phyloP scores from a whole-genome alignment of 2,113 vertebrate genomes.

The Ailuropoda melanoleuca region DNA sequence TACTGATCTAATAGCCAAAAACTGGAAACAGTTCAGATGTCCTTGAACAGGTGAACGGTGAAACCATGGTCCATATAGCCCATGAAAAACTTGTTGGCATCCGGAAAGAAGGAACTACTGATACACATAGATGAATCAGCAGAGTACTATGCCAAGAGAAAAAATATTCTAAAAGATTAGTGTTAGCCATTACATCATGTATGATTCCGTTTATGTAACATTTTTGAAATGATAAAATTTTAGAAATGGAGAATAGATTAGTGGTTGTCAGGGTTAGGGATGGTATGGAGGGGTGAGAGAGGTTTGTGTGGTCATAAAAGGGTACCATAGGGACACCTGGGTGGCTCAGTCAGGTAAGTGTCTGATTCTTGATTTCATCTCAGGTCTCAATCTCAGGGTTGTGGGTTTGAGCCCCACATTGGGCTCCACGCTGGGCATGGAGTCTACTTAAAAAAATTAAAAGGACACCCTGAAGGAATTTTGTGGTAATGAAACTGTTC shows the following conservation, averaged over 20 bases:
- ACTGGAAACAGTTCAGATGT: not conserved
- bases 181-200: not conserved
- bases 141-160: not conserved
- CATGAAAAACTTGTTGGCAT: not conserved
- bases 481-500: not conserved
- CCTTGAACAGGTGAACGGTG: not conserved
- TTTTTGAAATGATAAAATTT: slow-evolving; percentile 29
- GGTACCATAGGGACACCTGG: not conserved
- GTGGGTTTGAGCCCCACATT: not conserved
- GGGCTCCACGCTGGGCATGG: not conserved
- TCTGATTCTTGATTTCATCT: not conserved
- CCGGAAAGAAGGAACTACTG: not conserved
- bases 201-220: not conserved
- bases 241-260: not conserved
- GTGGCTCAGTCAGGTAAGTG: not conserved
- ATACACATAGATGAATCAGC: not conserved
- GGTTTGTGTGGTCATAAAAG: not conserved
- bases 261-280: not conserved
- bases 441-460: not conserved
- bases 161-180: not conserved
- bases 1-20: not conserved
- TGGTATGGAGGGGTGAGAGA: not conserved
- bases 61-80: not conserved
- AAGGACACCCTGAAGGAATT: not conserved
- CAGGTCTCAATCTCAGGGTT: not conserved